A percentile compares a stretch with the other conserved stretches of the same genome.
These are phyloP conservation scores for Pomatostomus ruficeps DNA, from an alignment of 2,113 vertebrate genomes.

Conservation along the genomic window DNA sequence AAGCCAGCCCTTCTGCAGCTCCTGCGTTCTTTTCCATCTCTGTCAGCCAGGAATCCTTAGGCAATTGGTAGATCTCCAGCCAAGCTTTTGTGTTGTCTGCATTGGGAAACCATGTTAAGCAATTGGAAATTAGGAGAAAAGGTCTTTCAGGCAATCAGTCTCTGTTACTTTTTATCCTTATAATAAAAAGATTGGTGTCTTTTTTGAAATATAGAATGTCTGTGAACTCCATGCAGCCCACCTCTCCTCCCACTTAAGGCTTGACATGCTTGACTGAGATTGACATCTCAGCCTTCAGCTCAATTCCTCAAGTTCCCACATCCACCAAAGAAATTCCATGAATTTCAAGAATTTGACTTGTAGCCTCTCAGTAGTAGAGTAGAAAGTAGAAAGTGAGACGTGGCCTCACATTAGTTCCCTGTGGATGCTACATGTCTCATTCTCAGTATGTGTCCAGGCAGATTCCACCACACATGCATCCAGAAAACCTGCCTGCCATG, in stretches of 20 bases:
- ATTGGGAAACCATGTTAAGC: constrained; percentile 37
- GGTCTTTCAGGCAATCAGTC: not conserved
- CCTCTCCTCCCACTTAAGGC: not conserved
- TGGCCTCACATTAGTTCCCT: not conserved
- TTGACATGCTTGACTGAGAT: not conserved
- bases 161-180: not conserved
- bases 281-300: not conserved
- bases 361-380: not conserved
- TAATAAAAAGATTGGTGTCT: not conserved
- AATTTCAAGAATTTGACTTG: not conserved
- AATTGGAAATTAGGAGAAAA: constrained; percentile 15
- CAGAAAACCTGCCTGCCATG: not conserved
- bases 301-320: not conserved
- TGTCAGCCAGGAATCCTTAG: constrained; percentile 79
- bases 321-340: not conserved
- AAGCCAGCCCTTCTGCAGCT: not conserved
- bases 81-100: constrained; percentile 75
- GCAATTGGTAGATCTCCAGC: constrained; percentile 83
- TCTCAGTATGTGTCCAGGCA: not conserved
- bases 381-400: not conserved
- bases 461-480: not conserved
- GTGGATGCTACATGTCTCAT: not conserved
- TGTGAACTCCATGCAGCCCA: not conserved
- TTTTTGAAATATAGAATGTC: not conserved
- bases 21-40: constrained; percentile 58